Percentiles rank a stretch among this genome's conserved stretches.
phyloP scores from a whole-genome alignment of 2,113 vertebrate genomes.

The Burhinus oedicnemus region DNA sequence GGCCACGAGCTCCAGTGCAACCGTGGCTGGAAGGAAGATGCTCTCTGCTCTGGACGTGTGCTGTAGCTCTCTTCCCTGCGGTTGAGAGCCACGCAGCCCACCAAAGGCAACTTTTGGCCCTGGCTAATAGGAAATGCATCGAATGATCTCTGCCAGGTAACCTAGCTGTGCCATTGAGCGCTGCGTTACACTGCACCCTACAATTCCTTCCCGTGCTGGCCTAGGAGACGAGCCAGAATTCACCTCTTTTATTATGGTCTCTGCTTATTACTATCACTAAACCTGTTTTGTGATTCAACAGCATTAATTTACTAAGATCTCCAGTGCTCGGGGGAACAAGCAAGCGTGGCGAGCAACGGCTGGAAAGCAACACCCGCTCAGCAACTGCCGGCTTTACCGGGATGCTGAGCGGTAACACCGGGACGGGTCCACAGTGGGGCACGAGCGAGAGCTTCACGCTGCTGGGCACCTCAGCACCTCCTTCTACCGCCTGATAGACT shows the following conservation, averaged over 20 bases:
- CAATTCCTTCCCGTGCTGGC: not conserved
- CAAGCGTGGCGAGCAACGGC: accelerated
- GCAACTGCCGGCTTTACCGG: accelerated
- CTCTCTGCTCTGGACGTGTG: not conserved
- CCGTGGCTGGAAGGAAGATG: not conserved
- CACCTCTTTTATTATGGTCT: not conserved
- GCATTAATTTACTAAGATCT: not conserved
- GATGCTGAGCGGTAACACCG: accelerated
- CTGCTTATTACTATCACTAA: not conserved
- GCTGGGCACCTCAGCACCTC: not conserved
- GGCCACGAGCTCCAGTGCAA: not conserved
- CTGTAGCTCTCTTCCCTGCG: not conserved
- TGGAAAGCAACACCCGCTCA: not conserved
- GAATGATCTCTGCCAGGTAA: not conserved
- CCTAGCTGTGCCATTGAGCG: accelerated
- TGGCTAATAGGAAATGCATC: accelerated
- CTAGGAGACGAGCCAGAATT: not conserved
- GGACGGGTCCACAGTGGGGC: not conserved
- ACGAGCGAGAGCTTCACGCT: accelerated
- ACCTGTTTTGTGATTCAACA: not conserved
- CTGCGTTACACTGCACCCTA: accelerated
- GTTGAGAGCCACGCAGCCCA: not conserved
- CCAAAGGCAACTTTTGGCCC: not conserved
- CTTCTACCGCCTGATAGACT: accelerated
- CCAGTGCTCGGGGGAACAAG: not conserved